Evolutionary conservation across 1,140 invertebrate genomes (phyloP).

Genomic region (Lepidostoma basale): DNA sequence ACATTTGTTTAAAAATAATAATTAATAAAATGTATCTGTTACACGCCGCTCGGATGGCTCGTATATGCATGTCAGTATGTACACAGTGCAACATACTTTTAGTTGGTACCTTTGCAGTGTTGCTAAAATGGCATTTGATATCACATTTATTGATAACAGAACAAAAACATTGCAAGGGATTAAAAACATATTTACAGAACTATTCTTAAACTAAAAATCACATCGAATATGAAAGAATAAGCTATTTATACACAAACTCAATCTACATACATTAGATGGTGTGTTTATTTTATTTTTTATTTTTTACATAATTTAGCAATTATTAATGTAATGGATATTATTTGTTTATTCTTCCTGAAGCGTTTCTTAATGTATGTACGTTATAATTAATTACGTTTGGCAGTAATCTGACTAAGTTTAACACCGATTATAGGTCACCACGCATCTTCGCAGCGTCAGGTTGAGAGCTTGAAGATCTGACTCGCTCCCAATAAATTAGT

Average conservation of each 20-base stretch:
- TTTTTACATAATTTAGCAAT: slow-evolving; percentile 20
- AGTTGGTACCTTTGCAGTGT: slow-evolving; percentile 23
- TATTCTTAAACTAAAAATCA: slow-evolving; percentile 29
- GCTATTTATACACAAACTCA: slow-evolving; percentile 9
- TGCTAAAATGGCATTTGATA: slow-evolving; percentile 3
- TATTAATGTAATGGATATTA: slow-evolving; percentile 22
- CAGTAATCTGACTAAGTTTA: slow-evolving; percentile 12
- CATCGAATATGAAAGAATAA: slow-evolving; percentile 19
- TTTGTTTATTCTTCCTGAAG: slow-evolving; percentile 10
- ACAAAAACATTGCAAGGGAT: neutral
- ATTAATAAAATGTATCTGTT: no score
- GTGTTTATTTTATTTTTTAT: neutral
- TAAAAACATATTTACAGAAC: slow-evolving; percentile 26
- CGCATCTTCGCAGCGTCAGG: no score
- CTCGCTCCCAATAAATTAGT: neutral
- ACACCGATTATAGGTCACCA: slow-evolving; percentile 11
- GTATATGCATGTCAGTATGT: no score
- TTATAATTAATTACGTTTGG: slow-evolving; percentile 5
- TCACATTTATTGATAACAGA: neutral
- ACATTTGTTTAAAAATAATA: no score
- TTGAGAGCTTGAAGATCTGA: no score
- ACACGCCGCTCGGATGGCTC: no score
- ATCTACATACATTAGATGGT: slow-evolving; percentile 2
- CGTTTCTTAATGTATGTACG: slow-evolving; percentile 2
- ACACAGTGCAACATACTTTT: slow-evolving; percentile 5